Evolutionary conservation across 1,140 invertebrate species (phyloP).

Genomic region (Dendroctonus valens): DNA sequence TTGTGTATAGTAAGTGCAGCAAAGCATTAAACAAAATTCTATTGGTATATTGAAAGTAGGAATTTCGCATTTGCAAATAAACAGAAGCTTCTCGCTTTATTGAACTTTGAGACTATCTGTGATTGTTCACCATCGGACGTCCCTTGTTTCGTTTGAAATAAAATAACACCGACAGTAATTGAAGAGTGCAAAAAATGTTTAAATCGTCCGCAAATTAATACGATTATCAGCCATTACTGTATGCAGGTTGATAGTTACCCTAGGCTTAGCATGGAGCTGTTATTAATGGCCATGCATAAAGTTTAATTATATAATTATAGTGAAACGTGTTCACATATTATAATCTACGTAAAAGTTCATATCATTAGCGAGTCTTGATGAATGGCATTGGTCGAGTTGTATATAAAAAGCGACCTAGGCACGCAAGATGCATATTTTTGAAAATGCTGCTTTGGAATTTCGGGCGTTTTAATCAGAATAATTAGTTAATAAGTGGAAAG

Average conservation of each 20-base stretch:
- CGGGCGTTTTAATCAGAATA: no score
- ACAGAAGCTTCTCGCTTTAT: no score
- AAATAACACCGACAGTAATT: background rate
- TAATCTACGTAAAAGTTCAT: slow-evolving; percentile 11
- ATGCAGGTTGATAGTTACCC: background rate
- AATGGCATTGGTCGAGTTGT: background rate
- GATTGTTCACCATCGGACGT: no score
- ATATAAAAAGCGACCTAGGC: background rate
- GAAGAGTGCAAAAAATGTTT: slow-evolving; percentile 2
- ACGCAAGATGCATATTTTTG: no score
- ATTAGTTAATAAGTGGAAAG: no score
- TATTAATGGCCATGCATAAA: slow-evolving; percentile 18
- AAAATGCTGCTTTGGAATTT: no score
- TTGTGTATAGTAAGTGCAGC: no score
- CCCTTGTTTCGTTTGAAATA: background rate
- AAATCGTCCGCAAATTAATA: slow-evolving; percentile 3
- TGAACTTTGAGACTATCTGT: no score
- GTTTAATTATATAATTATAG: slow-evolving; percentile 28
- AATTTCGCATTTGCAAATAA: no score
- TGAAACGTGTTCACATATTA: slow-evolving; percentile 23
- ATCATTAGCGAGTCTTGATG: background rate
- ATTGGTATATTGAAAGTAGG: no score
- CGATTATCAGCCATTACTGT: slow-evolving; percentile 10
- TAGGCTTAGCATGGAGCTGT: background rate
- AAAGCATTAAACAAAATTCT: no score